Conservation (phyloP, 2,888 invertebrate genomes). For the Tetragonula carbonaria region DNA sequence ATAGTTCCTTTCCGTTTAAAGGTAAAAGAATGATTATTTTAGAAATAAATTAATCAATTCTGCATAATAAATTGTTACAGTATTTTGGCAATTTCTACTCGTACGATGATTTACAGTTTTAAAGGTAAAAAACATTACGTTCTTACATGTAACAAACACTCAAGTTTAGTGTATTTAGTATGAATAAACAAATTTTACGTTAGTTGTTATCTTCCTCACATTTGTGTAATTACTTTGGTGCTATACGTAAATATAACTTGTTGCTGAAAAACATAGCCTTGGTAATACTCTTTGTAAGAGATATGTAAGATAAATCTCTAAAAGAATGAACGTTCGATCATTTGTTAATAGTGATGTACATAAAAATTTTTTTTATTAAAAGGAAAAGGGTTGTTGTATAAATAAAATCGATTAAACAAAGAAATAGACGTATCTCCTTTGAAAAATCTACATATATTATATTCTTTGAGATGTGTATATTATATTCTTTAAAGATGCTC, state of each 20-base stretch:
- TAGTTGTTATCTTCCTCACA: conserved; percentile 5
- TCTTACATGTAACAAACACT: neutral
- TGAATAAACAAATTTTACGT: neutral
- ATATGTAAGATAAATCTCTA: conserved; percentile 3
- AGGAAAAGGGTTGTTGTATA: conserved; percentile 13
- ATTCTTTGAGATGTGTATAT: conserved; percentile 41
- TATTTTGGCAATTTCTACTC: conserved; percentile 30
- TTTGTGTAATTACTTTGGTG: conserved; percentile 40
- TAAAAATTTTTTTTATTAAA: conserved; percentile 46
- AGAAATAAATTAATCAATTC: conserved; percentile 20
- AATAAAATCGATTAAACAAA: conserved; percentile 44
- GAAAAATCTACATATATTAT: conserved; percentile 25
- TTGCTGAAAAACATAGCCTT: conserved; percentile 25
- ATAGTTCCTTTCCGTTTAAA: conserved; percentile 10
- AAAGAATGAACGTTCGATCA: conserved; percentile 12
- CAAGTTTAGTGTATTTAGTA: conserved; percentile 7
- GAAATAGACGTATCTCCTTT: conserved; percentile 14
- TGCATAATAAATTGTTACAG: conserved; percentile 7
- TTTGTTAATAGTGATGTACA: conserved; percentile 45
- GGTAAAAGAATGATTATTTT: neutral
- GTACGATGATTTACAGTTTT: neutral
- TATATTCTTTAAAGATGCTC: conserved; percentile 33
- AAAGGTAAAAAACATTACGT: neutral
- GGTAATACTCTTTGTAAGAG: conserved; percentile 9
- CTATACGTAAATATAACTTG: conserved; percentile 22